Conservation (phyloP, 2,888 invertebrate genomes). For the Cyaniris semiargus region DNA sequence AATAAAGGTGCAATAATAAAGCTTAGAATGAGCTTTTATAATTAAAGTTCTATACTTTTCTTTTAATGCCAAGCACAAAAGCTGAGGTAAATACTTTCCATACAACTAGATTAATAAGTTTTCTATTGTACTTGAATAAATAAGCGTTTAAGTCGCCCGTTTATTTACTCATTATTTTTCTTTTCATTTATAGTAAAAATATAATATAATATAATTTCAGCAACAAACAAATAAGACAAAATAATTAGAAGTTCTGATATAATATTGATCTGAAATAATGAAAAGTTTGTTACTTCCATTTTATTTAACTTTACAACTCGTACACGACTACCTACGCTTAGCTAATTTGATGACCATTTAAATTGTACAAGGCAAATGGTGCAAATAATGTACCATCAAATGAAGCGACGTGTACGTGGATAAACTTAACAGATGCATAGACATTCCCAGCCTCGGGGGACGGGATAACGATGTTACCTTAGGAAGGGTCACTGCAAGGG, state of each 20-base stretch:
- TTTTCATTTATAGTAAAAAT: too few species aligned
- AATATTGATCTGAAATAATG: neutral
- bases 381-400: constrained; percentile 23
- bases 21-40: constrained; percentile 45
- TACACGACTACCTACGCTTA: neutral
- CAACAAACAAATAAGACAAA: too few species aligned
- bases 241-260: too few species aligned
- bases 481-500: constrained; percentile 65
- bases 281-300: neutral
- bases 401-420: constrained; percentile 40
- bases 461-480: constrained; percentile 74
- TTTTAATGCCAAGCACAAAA: constrained; percentile 18
- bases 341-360: constrained; percentile 3
- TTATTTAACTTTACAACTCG: neutral
- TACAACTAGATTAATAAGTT: constrained; percentile 1
- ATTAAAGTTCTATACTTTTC: constrained; percentile 10
- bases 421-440: constrained; percentile 70
- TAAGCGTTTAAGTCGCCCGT: neutral
- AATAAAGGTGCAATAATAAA: constrained; percentile 3
- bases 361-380: constrained; percentile 10
- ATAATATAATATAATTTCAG: too few species aligned
- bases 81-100: constrained; percentile 3
- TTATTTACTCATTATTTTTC: neutral
- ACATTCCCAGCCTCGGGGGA: constrained; percentile 67
- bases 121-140: constrained; percentile 5